phyloP scores from a whole-genome alignment of 2,797 vertebrate genomes.

The Sarcophilus harrisii region DNA sequence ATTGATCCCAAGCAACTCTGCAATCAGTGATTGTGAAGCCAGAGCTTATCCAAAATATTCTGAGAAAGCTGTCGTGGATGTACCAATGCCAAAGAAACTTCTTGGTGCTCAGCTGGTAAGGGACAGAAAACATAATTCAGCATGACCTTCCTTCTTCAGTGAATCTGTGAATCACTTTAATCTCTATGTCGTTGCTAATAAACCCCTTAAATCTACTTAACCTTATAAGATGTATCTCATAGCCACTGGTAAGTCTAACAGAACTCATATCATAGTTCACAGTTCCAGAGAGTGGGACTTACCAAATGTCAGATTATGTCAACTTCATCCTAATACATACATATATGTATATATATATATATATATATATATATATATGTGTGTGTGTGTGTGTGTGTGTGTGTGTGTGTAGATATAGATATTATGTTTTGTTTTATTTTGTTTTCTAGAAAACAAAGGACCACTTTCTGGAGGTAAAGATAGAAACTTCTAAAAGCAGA shows the following conservation, averaged over 20 bases:
- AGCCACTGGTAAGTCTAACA: accelerated
- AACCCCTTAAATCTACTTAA: not conserved
- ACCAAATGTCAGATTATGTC: not conserved
- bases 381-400: not conserved
- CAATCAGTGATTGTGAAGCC: constrained; percentile 91
- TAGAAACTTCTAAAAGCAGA: constrained; percentile 93
- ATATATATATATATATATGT: too few relatives aligned
- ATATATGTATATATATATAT: too few relatives aligned
- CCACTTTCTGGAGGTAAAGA: constrained; percentile 92
- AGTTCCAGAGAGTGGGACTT: accelerated
- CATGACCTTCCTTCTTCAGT: accelerated
- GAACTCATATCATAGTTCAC: accelerated
- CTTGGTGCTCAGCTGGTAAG: constrained; percentile 87
- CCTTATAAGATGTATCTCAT: accelerated
- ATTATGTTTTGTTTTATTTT: not conserved
- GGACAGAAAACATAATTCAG: constrained; percentile 25
- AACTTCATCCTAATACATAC: not conserved
- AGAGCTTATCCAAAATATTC: constrained; percentile 91
- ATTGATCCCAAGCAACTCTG: constrained; percentile 88
- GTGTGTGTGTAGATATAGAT: too few relatives aligned
- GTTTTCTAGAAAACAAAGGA: constrained; percentile 87
- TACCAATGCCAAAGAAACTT: constrained; percentile 94
- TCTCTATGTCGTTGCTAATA: not conserved
- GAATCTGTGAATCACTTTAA: accelerated
- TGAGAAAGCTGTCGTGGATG: constrained; percentile 90